Evolutionary conservation across 2,888 invertebrate species (phyloP), one percentile per base, ranked within the genome.

Genomic region (Hylaea fasciaria): DNA sequence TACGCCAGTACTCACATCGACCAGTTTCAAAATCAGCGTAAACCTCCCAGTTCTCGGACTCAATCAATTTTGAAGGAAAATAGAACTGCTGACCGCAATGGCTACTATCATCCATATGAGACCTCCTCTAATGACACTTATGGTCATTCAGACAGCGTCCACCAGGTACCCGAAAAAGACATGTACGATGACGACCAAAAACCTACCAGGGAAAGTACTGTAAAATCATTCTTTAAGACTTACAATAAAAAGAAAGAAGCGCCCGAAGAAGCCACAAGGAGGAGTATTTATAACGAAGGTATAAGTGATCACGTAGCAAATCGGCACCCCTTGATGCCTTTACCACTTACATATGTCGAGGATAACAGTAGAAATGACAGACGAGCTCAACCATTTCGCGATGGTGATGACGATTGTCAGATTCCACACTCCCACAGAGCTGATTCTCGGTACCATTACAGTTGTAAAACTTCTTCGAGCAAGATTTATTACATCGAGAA

Each of bases 261-360:
- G n/a, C 40, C 48, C 13, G 17, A 16, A 9, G 12, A 22, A 2
- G 13, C 7, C 8, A 22, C 22, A 5, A 76, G 81, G 48, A 84
- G 73, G 62, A 78, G 74, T 14, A 58, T 87, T 37, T 88, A 87
- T 64, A 87, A 88, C 51, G 88, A 89, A 68, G 88, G 87, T 13
- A 87, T 87, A 16, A 81, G 80, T 62, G 83, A 87, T 51, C 35
- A 39, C 0, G 62, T 77, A 22, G 65, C 75, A 0, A 55, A 69
- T 29, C 62, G 57, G 4, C 47, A 65, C 39, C 68, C 66, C 3
- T 17, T 62, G n/a, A 11, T 41, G 10, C 40, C 69, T 0, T 48
- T 49, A 0, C 47, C 17, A 11, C 14, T 52, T 4, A 63, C 70
- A 9, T 54, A 64, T 39, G 65, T 66, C 12, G 45, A 41, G 16